These are phyloP conservation scores for Halesus radiatus DNA, from an alignment of 1,140 invertebrate genomes.

Conservation along the genomic window DNA sequence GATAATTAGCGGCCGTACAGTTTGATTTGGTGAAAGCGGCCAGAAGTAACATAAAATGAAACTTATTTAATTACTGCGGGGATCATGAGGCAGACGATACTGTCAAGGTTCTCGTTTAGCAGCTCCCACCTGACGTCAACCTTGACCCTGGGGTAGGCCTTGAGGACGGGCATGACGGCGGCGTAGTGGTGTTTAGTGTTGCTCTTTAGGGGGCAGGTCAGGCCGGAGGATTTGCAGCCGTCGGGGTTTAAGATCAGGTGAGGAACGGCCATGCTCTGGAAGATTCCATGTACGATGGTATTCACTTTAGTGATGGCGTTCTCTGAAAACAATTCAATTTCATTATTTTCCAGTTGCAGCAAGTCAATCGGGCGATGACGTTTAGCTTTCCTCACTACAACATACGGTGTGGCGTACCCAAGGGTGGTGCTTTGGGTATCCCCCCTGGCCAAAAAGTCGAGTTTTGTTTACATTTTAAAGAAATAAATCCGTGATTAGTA, in stretches of 20 bases:
- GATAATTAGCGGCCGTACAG: too few species aligned
- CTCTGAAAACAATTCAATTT: slow-evolving; percentile 61
- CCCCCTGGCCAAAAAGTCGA: too few species aligned
- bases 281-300: slow-evolving; percentile 78
- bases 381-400: too few species aligned
- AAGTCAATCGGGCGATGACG: too few species aligned
- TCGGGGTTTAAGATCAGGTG: slow-evolving; percentile 79
- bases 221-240: slow-evolving; percentile 75
- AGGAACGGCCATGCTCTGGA: slow-evolving; percentile 78
- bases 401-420: too few species aligned
- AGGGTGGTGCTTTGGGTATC: too few species aligned
- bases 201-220: slow-evolving; percentile 77
- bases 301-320: slow-evolving; percentile 65
- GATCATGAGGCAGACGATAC: slow-evolving; percentile 78
- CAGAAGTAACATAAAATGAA: too few species aligned
- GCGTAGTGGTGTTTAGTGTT: slow-evolving; percentile 73
- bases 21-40: too few species aligned
- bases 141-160: slow-evolving; percentile 77
- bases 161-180: slow-evolving; percentile 73
- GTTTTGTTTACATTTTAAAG: too few species aligned
- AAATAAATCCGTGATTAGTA: too few species aligned
- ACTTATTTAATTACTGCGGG: slow-evolving; percentile 71
- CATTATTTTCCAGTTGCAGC: too few species aligned
- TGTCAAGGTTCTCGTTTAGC: slow-evolving; percentile 71
- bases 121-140: slow-evolving; percentile 82